Base-by-base conservation (phyloP, 1,140 invertebrate genomes). In the Campoletis sonorensis region DNA sequence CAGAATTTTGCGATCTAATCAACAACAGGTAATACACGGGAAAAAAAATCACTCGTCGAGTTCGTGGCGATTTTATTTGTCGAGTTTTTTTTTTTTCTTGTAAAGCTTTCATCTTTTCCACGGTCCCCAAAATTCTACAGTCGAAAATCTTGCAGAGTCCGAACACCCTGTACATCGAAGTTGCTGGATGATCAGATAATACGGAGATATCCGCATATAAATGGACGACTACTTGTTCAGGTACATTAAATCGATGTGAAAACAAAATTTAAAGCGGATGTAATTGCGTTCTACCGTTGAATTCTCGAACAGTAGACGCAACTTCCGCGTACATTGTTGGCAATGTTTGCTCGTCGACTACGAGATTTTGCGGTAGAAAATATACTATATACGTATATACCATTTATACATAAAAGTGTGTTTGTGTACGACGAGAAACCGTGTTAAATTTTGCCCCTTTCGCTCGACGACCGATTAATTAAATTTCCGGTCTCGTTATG, bases 381-480 rank as follows among this genome's bases (percentile, higher is more conserved):
- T 33, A 70, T 70, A 70, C 30, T 64, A 1, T 23, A 64, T 27
- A 15, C 4, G 8, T 26, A 64, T 16, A 18, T 33, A 8, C 4
- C 11, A n/a, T 16, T 30, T 16, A 30, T 5, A 18, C 15, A 33
- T 33, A 45, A 45, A 45, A 45, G 67, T 70, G 21, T 33, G 30
- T 70, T 70, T 33, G 67, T 18, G 23, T 64, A 15, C 61, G n/a
- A 70, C 30, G 67, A 70, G 27, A 70, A 70, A 30, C 27, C 67
- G 67, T 15, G 67, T 70, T 70, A 18, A 70, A 70, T 70, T 70
- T 70, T 15, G 21, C 51, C 72, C 23, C 2, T 27, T 51, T 10
- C 72, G 70, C 45, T 21, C 33, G 49, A 75, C 72, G 49, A 75
- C 7, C 49, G 72, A 75, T 75, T 75, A 75, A 75, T 75, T 75